Base-by-base conservation (phyloP, 2,888 invertebrate genomes). In the Agrypnus murinus region DNA sequence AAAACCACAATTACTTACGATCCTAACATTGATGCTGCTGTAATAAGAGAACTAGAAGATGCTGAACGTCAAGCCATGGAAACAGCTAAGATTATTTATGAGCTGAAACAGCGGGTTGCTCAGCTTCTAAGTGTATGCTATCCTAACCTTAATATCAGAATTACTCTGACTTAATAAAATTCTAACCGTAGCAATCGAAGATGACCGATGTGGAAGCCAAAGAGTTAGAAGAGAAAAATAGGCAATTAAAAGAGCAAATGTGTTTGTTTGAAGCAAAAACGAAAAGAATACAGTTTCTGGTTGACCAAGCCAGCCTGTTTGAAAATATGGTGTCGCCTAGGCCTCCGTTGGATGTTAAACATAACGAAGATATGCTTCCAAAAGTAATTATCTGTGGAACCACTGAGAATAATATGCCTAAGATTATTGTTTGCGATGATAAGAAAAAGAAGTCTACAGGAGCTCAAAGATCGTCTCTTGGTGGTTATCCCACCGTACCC, bases 231-330 rank as follows among this genome's bases (percentile, higher is more conserved):
- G 86, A 88, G 38, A 87, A 90, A 58, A 91, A 91, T 75, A 87
- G 87, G 25, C 81, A 88, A 66, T 83, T 92, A 0, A 87, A 89
- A 60, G 85, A 87, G 2, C 91, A 91, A 78, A 87, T 92, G 87
- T 86, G 87, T 15, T 86, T 90, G 43, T 89, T 92, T 71, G 91
- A 91, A 74, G 85, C 87, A 14, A 88, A 91, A 70, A 91, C 91
- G 0, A 87, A 86, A 77, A 87, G 85, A 48, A 86, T 92, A 40
- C 90, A 90, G 80, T 84, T 85, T 65, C 80, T 90, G 12, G 86
- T 90, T 10, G 88, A 87, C 0, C 82, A 85, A 67, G 79, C 83
- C 1, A 84, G 85, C 63, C 64, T 83, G 17, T 79, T 83, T n/a
- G 84, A 85, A 70, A 81, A 83, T 17, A 83, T 84, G 68, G 81